These are phyloP conservation scores for Patella pellucida DNA, from an alignment of 2,888 invertebrate species.

Conservation along the genomic window DNA sequence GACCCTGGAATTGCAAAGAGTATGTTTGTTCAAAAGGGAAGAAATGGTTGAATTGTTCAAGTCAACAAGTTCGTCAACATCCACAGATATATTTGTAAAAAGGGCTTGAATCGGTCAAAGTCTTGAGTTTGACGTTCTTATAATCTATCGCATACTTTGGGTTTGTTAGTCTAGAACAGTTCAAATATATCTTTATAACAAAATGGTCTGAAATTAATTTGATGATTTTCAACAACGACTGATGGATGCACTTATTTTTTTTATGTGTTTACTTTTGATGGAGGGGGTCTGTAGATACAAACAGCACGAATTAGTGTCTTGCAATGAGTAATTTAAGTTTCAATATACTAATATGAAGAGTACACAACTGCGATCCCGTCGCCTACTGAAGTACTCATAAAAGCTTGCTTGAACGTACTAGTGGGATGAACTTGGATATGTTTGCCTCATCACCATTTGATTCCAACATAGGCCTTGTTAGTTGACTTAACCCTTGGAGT, in stretches of 20 bases:
- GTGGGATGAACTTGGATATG: background rate
- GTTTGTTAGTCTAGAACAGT: background rate
- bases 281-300: background rate
- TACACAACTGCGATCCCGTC: background rate
- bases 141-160: background rate
- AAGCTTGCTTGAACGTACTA: background rate
- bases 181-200: background rate
- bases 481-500: no score
- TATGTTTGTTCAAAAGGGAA: background rate
- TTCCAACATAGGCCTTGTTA: background rate
- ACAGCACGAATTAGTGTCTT: background rate
- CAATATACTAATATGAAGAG: background rate
- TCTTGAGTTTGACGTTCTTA: conserved; percentile 7
- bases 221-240: background rate
- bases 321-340: background rate
- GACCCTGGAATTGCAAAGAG: background rate
- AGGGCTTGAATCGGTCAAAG: background rate
- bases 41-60: background rate
- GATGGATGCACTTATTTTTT: background rate
- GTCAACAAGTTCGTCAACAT: conserved; percentile 7
- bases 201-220: conserved; percentile 6
- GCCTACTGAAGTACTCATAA: background rate
- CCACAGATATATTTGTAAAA: background rate
- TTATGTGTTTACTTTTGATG: background rate
- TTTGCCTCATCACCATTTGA: background rate